Conservation (phyloP, 2,888 invertebrate genomes). For the Rhimphoctona megacephalus region DNA sequence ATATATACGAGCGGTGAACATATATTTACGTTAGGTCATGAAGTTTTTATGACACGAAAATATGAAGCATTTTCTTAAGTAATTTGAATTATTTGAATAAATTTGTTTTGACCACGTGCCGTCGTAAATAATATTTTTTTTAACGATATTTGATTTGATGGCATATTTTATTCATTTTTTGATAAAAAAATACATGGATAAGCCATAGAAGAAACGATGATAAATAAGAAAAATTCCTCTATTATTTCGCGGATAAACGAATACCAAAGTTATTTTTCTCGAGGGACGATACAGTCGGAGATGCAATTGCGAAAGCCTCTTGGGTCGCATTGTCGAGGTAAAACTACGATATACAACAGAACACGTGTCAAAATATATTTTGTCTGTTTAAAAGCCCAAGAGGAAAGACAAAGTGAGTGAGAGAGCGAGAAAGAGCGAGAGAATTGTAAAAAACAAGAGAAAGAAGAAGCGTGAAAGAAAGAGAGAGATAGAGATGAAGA, state of each 20-base stretch:
- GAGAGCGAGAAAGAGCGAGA: background rate
- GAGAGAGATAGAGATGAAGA: background rate
- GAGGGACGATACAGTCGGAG: conserved; percentile 16
- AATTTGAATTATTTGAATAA: background rate
- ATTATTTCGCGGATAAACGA: background rate
- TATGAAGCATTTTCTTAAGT: background rate
- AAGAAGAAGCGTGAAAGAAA: background rate
- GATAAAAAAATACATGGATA: background rate
- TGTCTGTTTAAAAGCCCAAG: conserved; percentile 46
- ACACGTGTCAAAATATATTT: conserved; percentile 63
- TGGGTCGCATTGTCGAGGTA: conserved; percentile 52
- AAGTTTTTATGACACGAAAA: background rate
- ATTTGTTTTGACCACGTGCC: background rate
- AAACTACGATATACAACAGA: conserved; percentile 50
- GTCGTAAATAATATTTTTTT: background rate
- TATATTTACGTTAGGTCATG: background rate
- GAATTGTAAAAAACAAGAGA: background rate
- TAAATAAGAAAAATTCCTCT: background rate
- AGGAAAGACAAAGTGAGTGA: conserved; percentile 7
- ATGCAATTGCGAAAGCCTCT: conserved; percentile 53
- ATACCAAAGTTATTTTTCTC: background rate
- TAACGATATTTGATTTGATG: background rate
- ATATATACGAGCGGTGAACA: background rate
- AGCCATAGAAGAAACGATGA: background rate
- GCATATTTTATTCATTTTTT: no score